Percentiles rank a stretch among this genome's conserved stretches.
phyloP scores from a whole-genome alignment of 1,140 invertebrate genomes.

The Hypothenemus hampei region DNA sequence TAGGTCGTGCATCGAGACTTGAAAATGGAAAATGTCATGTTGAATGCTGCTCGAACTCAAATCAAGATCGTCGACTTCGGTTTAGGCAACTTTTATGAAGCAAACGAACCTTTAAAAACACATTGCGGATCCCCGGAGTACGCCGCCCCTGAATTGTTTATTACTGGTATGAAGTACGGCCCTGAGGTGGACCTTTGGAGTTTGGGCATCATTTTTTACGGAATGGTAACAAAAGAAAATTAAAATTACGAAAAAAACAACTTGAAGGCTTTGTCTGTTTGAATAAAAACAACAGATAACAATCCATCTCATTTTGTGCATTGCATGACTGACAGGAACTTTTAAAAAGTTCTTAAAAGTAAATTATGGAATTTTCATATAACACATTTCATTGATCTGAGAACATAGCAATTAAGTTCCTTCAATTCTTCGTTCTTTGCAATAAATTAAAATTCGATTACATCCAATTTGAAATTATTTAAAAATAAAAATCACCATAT shows the following conservation, averaged over 20 bases:
- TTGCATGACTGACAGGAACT: too few species aligned
- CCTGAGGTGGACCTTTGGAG: slow-evolving; percentile 75
- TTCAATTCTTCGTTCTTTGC: too few species aligned
- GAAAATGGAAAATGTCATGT: slow-evolving; percentile 73
- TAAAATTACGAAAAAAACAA: too few species aligned
- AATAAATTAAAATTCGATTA: too few species aligned
- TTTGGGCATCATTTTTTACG: slow-evolving; percentile 45
- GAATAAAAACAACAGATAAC: too few species aligned
- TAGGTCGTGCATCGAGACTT: slow-evolving; percentile 55
- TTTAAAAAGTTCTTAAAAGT: too few species aligned
- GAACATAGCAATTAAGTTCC: too few species aligned
- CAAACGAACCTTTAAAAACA: slow-evolving; percentile 55
- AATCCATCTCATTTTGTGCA: too few species aligned
- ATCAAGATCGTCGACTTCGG: slow-evolving; percentile 75
- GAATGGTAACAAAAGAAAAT: slow-evolving; percentile 21
- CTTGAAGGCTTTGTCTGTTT: too few species aligned
- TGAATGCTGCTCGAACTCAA: slow-evolving; percentile 59
- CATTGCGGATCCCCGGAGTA: slow-evolving; percentile 73
- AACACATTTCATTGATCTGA: too few species aligned
- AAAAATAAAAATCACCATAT: too few species aligned
- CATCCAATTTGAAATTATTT: too few species aligned
- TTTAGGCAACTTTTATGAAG: slow-evolving; percentile 59
- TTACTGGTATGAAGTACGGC: slow-evolving; percentile 58
- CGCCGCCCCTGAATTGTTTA: slow-evolving; percentile 67
- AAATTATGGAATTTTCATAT: slow-evolving; percentile 1